These are phyloP conservation scores for Silvanus unidentatus DNA, from an alignment of 2,888 invertebrate species.

Conservation along the genomic window DNA sequence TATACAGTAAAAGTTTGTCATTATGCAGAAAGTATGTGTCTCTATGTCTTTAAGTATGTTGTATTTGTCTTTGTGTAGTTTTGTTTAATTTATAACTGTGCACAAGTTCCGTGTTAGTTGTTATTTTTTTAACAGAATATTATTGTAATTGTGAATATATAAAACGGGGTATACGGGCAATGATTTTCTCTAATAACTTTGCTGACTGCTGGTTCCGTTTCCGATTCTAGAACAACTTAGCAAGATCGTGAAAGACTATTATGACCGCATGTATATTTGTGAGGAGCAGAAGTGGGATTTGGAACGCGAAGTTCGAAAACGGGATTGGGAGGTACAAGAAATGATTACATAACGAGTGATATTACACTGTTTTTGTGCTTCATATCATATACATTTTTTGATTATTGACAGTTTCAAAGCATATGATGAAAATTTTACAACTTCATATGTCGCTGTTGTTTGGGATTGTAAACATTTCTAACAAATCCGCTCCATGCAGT, in stretches of 20 bases:
- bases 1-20: too few relatives aligned
- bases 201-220: constrained; percentile 46
- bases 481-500: too few relatives aligned
- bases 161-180: constrained; percentile 1
- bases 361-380: constrained; percentile 32
- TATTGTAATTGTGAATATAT: constrained; percentile 1
- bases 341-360: constrained; percentile 15
- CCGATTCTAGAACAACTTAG: constrained; percentile 74
- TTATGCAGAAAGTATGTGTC: too few relatives aligned
- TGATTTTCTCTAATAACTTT: constrained; percentile 8
- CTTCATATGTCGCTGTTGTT: constrained; percentile 11
- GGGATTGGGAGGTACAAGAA: constrained; percentile 94
- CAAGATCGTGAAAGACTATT: constrained; percentile 92
- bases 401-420: neutral
- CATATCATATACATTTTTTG: constrained; percentile 28
- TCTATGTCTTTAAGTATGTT: neutral
- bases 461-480: constrained; percentile 1
- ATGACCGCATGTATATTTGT: constrained; percentile 94
- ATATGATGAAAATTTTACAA: constrained; percentile 5
- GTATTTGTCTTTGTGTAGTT: neutral
- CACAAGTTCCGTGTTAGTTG: neutral
- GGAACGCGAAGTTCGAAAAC: constrained; percentile 99
- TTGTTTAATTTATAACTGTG: neutral
- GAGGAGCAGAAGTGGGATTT: constrained; percentile 99
- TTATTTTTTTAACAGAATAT: neutral